phyloP scores from a whole-genome alignment of 2,113 vertebrate genomes.

The Aramus guarauna region DNA sequence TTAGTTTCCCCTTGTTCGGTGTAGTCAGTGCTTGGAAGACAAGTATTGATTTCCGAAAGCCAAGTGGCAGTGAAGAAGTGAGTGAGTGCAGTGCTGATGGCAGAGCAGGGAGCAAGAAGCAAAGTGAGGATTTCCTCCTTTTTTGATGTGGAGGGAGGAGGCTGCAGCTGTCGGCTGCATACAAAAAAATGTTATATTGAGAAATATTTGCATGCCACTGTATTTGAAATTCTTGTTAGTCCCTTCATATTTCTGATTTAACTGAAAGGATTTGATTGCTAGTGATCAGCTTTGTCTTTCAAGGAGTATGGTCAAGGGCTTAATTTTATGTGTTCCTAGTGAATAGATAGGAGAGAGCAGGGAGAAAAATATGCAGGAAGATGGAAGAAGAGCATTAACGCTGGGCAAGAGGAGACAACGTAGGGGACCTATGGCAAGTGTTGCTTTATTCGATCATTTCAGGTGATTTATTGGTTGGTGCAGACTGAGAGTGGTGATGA shows the following conservation, averaged over 20 bases:
- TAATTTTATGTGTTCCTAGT: neutral
- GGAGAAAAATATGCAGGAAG: neutral
- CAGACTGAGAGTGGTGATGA: neutral
- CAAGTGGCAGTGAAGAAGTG: neutral
- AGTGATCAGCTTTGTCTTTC: neutral
- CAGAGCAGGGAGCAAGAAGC: neutral
- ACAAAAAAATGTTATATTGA: neutral
- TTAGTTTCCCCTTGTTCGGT: neutral
- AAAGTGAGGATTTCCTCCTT: neutral
- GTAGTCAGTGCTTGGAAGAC: neutral
- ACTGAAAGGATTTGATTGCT: slow-evolving; percentile 14
- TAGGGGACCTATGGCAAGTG: neutral
- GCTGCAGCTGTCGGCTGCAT: neutral
- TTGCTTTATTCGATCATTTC: neutral
- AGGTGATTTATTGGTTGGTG: neutral
- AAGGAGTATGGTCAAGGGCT: neutral
- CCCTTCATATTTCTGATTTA: neutral
- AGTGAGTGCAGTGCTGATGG: neutral
- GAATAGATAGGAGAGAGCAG: neutral
- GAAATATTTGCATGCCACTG: neutral
- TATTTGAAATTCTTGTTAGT: slow-evolving; percentile 2
- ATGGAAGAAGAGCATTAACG: neutral
- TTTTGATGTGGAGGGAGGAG: neutral
- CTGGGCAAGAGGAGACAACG: neutral
- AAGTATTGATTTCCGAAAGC: slow-evolving; percentile 22